These are phyloP conservation scores for Eulithis testata DNA, from an alignment of 2,888 invertebrate genomes.

Conservation along the genomic window DNA sequence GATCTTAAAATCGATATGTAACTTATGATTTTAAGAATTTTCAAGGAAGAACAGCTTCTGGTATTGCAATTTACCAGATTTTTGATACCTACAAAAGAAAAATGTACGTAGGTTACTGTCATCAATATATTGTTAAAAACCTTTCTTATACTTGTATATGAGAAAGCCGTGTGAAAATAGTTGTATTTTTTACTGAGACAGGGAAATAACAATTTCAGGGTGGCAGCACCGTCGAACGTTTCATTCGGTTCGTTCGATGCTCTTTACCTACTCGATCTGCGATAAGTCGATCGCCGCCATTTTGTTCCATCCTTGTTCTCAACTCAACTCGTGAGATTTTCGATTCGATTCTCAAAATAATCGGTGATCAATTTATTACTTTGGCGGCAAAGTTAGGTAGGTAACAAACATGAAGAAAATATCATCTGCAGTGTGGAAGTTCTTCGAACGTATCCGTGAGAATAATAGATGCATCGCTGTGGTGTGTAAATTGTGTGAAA, in stretches of 20 bases:
- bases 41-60: no score
- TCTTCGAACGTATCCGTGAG: conserved; percentile 73
- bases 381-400: conserved; percentile 65
- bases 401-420: conserved; percentile 72
- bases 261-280: conserved; percentile 53
- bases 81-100: no score
- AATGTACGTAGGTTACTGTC: no score
- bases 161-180: no score
- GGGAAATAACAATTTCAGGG: no score
- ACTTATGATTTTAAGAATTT: no score
- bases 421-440: conserved; percentile 76
- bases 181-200: no score
- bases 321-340: conserved; percentile 60
- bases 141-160: no score
- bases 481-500: conserved; percentile 78
- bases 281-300: conserved; percentile 54
- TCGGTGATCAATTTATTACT: conserved; percentile 43
- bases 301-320: conserved; percentile 48
- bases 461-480: conserved; percentile 70
- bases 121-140: no score
- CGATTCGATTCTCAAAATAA: conserved; percentile 64
- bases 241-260: conserved; percentile 47
- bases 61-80: no score
- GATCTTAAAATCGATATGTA: no score
- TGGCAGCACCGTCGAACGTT: no score